Base-by-base conservation (phyloP, 2,888 invertebrate species). In the Nomada ferruginata region DNA sequence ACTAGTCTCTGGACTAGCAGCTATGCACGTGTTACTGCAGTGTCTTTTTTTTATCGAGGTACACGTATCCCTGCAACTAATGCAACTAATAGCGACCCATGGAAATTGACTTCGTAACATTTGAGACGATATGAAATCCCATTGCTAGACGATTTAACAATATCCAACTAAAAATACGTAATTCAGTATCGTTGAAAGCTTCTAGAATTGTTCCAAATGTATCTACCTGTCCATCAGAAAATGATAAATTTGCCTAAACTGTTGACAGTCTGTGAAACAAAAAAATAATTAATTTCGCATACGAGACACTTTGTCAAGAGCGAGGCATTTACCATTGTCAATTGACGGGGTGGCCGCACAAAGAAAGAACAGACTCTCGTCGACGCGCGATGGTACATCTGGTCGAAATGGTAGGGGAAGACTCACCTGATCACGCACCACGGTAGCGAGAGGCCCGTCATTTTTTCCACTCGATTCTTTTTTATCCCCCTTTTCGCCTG, bases 401-500 rank as follows among this genome's bases (percentile, higher is more conserved):
- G 68, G 64, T 44, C 61, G 2, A 42, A 18, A 18, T 36, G 65
- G 55, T 57, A 42, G 69, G 57, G 76, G 79, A 63, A 60, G 83
- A 72, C 85, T 85, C 87, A 87, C 86, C 90, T 88, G 91, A 91
- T 90, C 91, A 89, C 92, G 92, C 90, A 91, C 87, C 87, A 92
- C 92, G 89, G 93, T 92, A 92, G 93, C 93, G 89, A 89, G 86
- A 89, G 90, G 87, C 90, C 91, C 90, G 90, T 92, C 92, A 91
- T 92, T 92, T 92, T 91, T 92, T 92, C 89, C 89, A 86, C 86
- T 87, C 86, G 85, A 84, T 88, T 85, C 83, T 89, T 89, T 89
- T 90, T 89, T 86, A 79, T 80, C 59, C 70, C 68, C 84, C 82
- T 76, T 77, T 78, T 79, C 66, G 71, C 82, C 80, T 79, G 68